Conservation (phyloP, 2,888 invertebrate genomes). For the Spodoptera littoralis region DNA sequence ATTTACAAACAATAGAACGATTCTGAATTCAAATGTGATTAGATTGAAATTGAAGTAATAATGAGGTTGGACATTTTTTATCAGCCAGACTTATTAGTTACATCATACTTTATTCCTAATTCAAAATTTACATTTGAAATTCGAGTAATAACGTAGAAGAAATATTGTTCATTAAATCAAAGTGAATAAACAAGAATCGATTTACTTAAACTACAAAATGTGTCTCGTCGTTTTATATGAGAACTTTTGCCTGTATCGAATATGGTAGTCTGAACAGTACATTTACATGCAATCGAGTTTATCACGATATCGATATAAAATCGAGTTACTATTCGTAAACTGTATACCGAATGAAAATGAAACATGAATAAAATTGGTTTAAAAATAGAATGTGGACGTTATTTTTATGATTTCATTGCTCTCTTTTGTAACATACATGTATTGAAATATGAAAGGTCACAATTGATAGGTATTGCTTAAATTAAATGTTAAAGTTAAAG, state of each 20-base stretch:
- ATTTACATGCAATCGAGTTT: constrained; percentile 38
- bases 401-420: constrained; percentile 19
- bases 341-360: constrained; percentile 31
- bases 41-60: not conserved
- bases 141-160: not conserved
- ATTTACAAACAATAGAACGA: constrained; percentile 13
- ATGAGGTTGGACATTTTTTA: not conserved
- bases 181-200: constrained; percentile 2
- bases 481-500: too few species aligned
- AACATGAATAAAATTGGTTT: constrained; percentile 24
- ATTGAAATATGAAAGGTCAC: too few species aligned
- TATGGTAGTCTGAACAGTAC: constrained; percentile 22
- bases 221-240: constrained; percentile 10
- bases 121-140: not conserved
- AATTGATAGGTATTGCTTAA: too few species aligned
- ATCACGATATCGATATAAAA: constrained; percentile 30
- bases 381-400: constrained; percentile 37
- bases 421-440: constrained; percentile 3
- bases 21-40: constrained; percentile 4
- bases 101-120: not conserved
- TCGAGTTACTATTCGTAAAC: constrained; percentile 26
- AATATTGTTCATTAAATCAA: not conserved
- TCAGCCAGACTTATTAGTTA: not conserved
- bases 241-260: constrained; percentile 17
- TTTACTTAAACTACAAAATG: constrained; percentile 18